Evolutionary conservation across 2,113 vertebrate species (phyloP).

Genomic region (Ascaphus truei): DNA sequence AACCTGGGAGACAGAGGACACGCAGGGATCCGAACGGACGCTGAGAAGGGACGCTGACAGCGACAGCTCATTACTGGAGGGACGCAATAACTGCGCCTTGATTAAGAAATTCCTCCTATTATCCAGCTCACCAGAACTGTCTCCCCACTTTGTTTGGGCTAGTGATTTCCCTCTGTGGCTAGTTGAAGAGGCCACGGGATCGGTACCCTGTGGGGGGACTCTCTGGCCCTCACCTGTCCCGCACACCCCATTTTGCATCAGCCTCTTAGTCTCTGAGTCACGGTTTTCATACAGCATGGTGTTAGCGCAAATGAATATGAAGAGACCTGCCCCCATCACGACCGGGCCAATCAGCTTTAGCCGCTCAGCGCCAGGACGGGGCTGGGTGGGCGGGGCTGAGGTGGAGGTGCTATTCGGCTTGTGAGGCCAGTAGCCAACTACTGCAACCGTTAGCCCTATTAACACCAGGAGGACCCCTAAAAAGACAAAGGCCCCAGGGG

Average conservation of each 20-base stretch:
- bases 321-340: slow-evolving; percentile 94
- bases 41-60: slow-evolving; percentile 51
- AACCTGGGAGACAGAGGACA: slow-evolving; percentile 8
- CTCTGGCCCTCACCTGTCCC: too few species aligned
- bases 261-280: slow-evolving; percentile 84
- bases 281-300: slow-evolving; percentile 95
- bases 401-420: slow-evolving; percentile 42
- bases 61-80: slow-evolving; percentile 47
- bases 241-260: slow-evolving; percentile 83
- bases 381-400: neutral
- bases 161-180: neutral
- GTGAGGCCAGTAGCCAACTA: slow-evolving; percentile 92
- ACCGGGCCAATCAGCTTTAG: slow-evolving; percentile 89
- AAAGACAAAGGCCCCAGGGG: slow-evolving; percentile 82
- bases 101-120: slow-evolving; percentile 30
- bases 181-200: neutral
- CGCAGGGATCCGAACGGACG: slow-evolving; percentile 57
- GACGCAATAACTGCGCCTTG: slow-evolving; percentile 20
- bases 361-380: slow-evolving; percentile 70
- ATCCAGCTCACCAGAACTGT: slow-evolving; percentile 29
- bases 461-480: slow-evolving; percentile 81
- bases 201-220: neutral
- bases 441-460: slow-evolving; percentile 82
- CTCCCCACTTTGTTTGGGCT: slow-evolving; percentile 8
- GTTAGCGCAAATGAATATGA: slow-evolving; percentile 97